Evolutionary conservation across 2,797 vertebrate genomes (phyloP).

Genomic region (Cuniculus paca): DNA sequence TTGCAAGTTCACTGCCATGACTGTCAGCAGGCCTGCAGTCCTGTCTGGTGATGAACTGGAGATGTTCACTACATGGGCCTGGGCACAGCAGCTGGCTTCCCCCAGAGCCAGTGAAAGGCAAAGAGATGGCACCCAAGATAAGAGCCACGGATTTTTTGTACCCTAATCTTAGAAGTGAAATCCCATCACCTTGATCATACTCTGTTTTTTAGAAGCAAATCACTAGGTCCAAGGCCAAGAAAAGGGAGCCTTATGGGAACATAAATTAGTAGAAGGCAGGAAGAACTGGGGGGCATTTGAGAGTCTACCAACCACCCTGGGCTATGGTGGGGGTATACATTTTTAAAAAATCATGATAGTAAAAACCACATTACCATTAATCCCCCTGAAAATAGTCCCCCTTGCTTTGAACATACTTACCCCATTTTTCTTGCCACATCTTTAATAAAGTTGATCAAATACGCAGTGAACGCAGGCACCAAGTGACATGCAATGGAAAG

Average conservation of each 20-base stretch:
- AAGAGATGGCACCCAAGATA: background rate
- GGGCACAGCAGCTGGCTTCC: background rate
- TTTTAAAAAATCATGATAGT: background rate
- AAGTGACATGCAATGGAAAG: background rate
- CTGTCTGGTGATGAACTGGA: background rate
- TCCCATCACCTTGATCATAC: background rate
- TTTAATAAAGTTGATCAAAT: background rate
- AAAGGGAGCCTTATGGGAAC: background rate
- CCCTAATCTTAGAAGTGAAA: background rate
- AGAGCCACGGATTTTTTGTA: background rate
- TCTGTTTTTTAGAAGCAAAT: background rate
- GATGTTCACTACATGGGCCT: background rate
- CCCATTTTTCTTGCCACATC: background rate
- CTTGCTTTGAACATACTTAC: background rate
- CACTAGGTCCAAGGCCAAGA: background rate
- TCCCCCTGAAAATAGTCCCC: background rate
- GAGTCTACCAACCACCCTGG: background rate
- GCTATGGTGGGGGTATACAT: background rate
- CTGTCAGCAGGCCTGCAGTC: background rate
- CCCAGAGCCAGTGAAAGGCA: background rate
- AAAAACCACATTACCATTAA: background rate
- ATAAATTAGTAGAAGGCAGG: background rate
- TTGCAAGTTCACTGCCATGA: background rate
- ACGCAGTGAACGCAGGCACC: background rate
- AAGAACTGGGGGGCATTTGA: background rate